Percentiles rank a stretch among this genome's conserved stretches.
Conservation (phyloP, 2,888 invertebrate genomes). For the Dysmachus trigonus region DNA sequence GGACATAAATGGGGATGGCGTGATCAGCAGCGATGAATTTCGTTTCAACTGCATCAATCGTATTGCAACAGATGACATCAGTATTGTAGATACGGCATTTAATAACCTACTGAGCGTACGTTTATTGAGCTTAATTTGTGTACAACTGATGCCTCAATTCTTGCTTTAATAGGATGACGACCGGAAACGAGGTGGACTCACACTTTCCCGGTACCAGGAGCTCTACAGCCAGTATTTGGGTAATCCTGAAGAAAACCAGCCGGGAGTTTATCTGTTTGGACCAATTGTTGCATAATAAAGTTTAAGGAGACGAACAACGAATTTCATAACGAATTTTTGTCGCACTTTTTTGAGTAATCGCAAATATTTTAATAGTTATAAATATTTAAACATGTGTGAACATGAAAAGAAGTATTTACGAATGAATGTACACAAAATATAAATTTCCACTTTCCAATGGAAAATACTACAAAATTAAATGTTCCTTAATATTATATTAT, state of each 20-base stretch:
- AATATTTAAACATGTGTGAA: not conserved
- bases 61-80: slow-evolving; percentile 80
- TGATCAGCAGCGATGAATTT: slow-evolving; percentile 82
- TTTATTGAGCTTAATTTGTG: not conserved
- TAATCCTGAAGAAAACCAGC: slow-evolving; percentile 76
- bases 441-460: slow-evolving; percentile 13
- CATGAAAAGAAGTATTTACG: slow-evolving; percentile 19
- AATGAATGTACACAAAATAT: slow-evolving; percentile 34
- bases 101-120: slow-evolving; percentile 79
- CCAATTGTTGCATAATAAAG: slow-evolving; percentile 66
- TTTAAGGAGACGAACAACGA: slow-evolving; percentile 2
- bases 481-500: slow-evolving; percentile 33
- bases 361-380: slow-evolving; percentile 1
- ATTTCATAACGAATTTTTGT: slow-evolving; percentile 38
- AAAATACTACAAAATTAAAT: slow-evolving; percentile 29
- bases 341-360: slow-evolving; percentile 7
- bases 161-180: slow-evolving; percentile 75
- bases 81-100: slow-evolving; percentile 80
- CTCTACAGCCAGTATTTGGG: slow-evolving; percentile 84
- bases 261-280: slow-evolving; percentile 81
- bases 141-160: not conserved
- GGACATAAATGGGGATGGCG: slow-evolving; percentile 81
- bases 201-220: slow-evolving; percentile 81
- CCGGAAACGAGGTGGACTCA: slow-evolving; percentile 79
- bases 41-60: slow-evolving; percentile 84